Conservation (phyloP, 2,113 vertebrate genomes). For the Dasyurus viverrinus region DNA sequence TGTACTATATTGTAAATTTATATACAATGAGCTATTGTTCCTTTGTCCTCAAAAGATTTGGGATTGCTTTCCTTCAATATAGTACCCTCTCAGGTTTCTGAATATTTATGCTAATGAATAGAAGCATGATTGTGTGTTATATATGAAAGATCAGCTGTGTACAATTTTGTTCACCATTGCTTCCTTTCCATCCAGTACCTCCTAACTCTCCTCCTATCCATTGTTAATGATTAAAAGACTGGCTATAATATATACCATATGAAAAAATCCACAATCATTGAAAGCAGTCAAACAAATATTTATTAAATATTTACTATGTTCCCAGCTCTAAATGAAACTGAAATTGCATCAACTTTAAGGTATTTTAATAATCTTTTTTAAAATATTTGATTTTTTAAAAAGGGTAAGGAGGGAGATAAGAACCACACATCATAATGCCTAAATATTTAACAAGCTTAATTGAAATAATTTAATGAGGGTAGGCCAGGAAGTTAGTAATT, state of each 20-base stretch:
- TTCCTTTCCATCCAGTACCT: not conserved
- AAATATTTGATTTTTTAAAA: not conserved
- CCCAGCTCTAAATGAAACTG: not conserved
- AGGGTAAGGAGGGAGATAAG: not conserved
- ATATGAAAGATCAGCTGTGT: not conserved
- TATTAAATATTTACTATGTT: not conserved
- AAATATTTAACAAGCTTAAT: not conserved
- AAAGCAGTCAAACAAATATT: not conserved
- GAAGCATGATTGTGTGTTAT: not conserved
- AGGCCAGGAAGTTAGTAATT: not conserved
- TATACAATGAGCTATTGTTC: not conserved
- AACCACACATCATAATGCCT: not conserved
- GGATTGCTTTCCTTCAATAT: not conserved
- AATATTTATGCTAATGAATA: not conserved
- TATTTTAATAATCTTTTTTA: not conserved
- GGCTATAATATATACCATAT: not conserved
- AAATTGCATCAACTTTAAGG: not conserved
- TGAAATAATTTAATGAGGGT: not conserved
- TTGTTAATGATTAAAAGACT: constrained; percentile 1
- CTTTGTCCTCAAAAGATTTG: not conserved
- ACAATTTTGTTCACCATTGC: not conserved
- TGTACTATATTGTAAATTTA: not conserved
- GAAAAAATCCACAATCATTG: constrained; percentile 23
- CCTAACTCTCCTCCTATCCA: not conserved
- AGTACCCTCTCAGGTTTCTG: constrained; percentile 16